Evolutionary conservation across 2,888 invertebrate species (phyloP).

Genomic region (Platycheirus albimanus): DNA sequence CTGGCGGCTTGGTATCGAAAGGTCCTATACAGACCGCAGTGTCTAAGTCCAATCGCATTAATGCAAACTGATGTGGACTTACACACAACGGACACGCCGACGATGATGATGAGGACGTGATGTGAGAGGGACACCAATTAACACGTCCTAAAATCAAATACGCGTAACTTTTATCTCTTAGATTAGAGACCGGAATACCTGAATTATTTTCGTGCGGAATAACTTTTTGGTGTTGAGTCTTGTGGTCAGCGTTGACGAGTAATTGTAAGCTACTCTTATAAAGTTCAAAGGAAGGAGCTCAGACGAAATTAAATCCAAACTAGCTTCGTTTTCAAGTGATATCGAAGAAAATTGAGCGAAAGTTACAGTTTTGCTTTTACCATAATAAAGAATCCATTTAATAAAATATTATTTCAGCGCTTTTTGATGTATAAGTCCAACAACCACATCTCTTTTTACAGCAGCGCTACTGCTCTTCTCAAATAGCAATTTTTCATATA

Average conservation of each 20-base stretch:
- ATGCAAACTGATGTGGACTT: slow-evolving; percentile 74
- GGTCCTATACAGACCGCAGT: slow-evolving; percentile 27
- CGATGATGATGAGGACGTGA: slow-evolving; percentile 68
- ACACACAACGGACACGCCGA: slow-evolving; percentile 64
- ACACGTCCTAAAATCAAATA: slow-evolving; percentile 74
- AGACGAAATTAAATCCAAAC: too few species aligned
- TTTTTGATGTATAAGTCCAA: too few species aligned
- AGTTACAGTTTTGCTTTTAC: too few species aligned
- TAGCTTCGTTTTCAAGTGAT: too few species aligned
- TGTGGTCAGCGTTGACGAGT: background rate
- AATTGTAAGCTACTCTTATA: too few species aligned
- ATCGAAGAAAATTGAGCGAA: too few species aligned
- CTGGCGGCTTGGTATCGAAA: slow-evolving; percentile 20
- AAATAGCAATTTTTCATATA: too few species aligned
- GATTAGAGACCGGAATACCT: slow-evolving; percentile 55
- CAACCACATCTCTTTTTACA: too few species aligned
- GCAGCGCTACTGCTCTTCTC: too few species aligned
- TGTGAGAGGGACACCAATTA: slow-evolving; percentile 73
- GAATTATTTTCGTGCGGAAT: slow-evolving; percentile 62
- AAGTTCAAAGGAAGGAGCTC: too few species aligned
- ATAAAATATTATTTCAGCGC: too few species aligned
- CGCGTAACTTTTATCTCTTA: slow-evolving; percentile 72
- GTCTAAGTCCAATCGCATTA: slow-evolving; percentile 68
- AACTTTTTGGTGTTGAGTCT: slow-evolving; percentile 36
- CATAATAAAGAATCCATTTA: too few species aligned